Conservation (phyloP, 2,113 vertebrate species). For the Lampris incognitus region DNA sequence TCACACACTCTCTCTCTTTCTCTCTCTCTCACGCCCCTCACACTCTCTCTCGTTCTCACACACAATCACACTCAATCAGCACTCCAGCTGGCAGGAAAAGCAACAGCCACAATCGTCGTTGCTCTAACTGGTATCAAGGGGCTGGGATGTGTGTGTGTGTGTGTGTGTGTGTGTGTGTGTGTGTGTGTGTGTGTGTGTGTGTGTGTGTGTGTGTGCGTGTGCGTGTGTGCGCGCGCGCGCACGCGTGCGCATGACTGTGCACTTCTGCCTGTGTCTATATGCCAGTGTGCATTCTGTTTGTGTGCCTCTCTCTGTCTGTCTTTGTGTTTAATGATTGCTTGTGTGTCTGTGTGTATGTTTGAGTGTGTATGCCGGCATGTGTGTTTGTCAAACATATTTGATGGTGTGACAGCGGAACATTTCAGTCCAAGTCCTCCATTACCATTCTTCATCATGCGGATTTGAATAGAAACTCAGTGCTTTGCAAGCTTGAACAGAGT, state of each 20-base stretch:
- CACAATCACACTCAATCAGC: constrained; percentile 79
- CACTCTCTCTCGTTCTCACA: constrained; percentile 34
- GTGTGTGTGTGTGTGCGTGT: not conserved
- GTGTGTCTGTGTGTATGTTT: not conserved
- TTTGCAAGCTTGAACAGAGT: not conserved
- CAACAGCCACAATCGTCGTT: constrained; percentile 60
- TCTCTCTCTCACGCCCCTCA: not conserved
- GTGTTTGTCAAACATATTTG: not conserved
- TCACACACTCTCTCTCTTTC: constrained; percentile 21
- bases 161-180: constrained; percentile 18
- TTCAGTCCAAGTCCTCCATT: no score
- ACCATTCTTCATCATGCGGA: no score
- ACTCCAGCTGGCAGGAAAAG: constrained; percentile 74
- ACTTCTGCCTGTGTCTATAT: not conserved
- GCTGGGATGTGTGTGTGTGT: constrained; percentile 27
- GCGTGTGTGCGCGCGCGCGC: not conserved
- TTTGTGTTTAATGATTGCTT: not conserved
- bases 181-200: constrained; percentile 10
- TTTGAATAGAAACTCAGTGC: no score
- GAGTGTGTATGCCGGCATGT: not conserved
- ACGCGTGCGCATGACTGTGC: not conserved
- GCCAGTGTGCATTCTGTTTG: not conserved
- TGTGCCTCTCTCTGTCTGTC: not conserved
- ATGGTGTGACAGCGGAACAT: not conserved
- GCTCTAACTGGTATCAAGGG: constrained; percentile 74